These are phyloP conservation scores for Troglohyphantes excavatus DNA, from an alignment of 2,888 invertebrate species.

Conservation along the genomic window DNA sequence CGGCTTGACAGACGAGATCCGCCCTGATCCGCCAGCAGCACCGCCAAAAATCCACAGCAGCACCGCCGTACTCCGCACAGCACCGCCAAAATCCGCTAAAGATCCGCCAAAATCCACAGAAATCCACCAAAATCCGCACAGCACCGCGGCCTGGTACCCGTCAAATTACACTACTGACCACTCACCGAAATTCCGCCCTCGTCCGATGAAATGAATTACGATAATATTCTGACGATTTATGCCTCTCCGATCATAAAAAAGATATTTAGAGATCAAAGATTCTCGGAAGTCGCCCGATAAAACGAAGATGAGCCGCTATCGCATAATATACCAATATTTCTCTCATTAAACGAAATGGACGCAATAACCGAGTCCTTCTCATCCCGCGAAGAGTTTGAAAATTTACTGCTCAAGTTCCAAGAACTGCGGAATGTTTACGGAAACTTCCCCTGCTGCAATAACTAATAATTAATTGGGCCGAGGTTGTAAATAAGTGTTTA, in stretches of 20 bases:
- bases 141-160: no score
- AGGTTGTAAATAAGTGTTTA: background rate
- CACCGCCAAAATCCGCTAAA: no score
- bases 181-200: no score
- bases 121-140: no score
- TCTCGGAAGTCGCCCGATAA: constrained; percentile 37
- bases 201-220: constrained; percentile 13
- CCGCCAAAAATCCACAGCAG: no score
- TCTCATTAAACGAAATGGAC: constrained; percentile 43
- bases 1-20: no score
- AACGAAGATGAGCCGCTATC: constrained; percentile 27
- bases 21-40: no score
- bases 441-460: background rate
- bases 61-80: no score
- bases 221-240: constrained; percentile 31
- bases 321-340: constrained; percentile 43
- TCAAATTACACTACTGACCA: no score
- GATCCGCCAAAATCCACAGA: no score
- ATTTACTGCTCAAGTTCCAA: background rate
- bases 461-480: constrained; percentile 13
- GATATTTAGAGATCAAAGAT: constrained; percentile 23
- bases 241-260: constrained; percentile 27
- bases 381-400: constrained; percentile 12
- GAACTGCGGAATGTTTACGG: background rate
- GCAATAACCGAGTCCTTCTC: constrained; percentile 25